These are phyloP conservation scores for Psilopsiagon aymara DNA, from an alignment of 2,113 vertebrate genomes.

Conservation along the genomic window DNA sequence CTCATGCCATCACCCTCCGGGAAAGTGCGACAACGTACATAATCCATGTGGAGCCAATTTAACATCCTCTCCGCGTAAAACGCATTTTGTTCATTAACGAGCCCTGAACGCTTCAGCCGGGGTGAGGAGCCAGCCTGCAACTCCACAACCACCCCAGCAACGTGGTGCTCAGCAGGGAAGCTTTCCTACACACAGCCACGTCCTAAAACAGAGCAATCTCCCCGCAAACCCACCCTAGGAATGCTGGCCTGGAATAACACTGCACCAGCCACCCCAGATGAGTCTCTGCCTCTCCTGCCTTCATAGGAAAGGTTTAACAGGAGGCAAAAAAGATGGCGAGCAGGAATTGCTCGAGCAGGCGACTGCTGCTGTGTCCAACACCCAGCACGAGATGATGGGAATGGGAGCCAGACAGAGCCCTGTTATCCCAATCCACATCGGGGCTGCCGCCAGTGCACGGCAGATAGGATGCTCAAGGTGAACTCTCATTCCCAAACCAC, in stretches of 20 bases:
- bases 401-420: not conserved
- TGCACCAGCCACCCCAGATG: not conserved
- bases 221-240: not conserved
- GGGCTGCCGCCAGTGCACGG: not conserved
- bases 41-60: slow-evolving; percentile 44
- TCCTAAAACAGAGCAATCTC: not conserved
- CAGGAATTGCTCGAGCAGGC: not conserved
- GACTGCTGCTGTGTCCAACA: not conserved
- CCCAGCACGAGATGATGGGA: not conserved
- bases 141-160: not conserved
- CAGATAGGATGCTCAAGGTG: not conserved
- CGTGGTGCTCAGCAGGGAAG: rapidly evolving
- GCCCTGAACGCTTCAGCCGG: not conserved
- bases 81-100: not conserved
- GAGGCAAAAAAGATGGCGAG: not conserved
- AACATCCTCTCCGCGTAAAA: not conserved
- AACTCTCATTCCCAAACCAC: not conserved
- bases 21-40: not conserved
- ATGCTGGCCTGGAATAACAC: not conserved
- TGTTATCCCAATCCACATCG: not conserved
- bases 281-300: not conserved
- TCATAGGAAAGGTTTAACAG: not conserved
- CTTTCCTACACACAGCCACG: not conserved
- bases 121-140: not conserved
- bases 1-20: slow-evolving; percentile 38